phyloP scores from a whole-genome alignment of 2,888 invertebrate genomes.

The Magallana nippona region DNA sequence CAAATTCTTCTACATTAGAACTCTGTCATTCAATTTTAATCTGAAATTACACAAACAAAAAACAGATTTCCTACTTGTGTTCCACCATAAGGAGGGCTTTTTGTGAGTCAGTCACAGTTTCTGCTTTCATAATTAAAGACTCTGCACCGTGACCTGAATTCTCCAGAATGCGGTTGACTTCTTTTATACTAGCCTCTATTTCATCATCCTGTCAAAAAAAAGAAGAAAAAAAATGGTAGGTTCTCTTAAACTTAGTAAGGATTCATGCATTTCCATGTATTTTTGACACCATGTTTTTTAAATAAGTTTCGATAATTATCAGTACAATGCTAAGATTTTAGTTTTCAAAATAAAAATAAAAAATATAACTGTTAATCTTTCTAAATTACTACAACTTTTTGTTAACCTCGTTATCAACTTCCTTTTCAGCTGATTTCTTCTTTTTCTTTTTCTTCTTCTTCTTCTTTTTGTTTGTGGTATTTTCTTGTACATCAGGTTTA shows the following conservation, averaged over 20 bases:
- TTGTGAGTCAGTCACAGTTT: constrained; percentile 57
- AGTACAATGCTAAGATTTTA: no score
- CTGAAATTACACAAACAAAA: no score
- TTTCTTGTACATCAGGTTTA: constrained; percentile 46
- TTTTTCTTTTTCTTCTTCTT: constrained; percentile 70
- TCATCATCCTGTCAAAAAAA: constrained; percentile 82
- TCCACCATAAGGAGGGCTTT: constrained; percentile 83
- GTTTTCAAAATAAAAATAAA: no score
- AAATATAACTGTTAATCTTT: no score
- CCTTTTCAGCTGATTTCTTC: constrained; percentile 54
- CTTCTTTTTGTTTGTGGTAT: constrained; percentile 48
- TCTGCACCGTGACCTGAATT: constrained; percentile 76
- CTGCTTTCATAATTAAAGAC: constrained; percentile 39
- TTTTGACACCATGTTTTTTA: no score
- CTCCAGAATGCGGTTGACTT: constrained; percentile 86
- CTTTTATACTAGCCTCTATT: constrained; percentile 85
- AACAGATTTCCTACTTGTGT: constrained; percentile 68
- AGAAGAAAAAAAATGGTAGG: not conserved
- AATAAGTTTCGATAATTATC: no score
- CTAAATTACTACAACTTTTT: no score
- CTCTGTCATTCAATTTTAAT: no score
- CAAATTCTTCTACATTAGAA: no score
- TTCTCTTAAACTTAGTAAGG: not conserved
- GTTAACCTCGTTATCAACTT: constrained; percentile 22
- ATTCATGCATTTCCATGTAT: no score